Evolutionary conservation across 2,797 vertebrate species (phyloP).

Genomic region (Alectoris magna): DNA sequence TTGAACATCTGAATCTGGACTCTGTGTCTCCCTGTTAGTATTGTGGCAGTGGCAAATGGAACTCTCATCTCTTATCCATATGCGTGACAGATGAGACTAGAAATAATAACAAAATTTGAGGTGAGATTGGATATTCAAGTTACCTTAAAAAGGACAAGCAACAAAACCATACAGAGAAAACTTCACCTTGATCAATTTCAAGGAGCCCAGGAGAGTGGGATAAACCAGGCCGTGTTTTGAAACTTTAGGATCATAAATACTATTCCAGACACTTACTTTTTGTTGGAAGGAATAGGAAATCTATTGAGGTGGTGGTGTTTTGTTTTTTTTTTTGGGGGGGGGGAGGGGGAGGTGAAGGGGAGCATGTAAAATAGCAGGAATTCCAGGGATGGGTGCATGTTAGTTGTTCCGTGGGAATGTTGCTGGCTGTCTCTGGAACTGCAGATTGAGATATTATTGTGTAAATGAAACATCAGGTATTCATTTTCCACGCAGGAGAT

Average conservation of each 20-base stretch:
- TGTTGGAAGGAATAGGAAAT: not conserved
- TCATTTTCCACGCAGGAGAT: slow-evolving; percentile 42
- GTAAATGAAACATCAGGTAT: slow-evolving; percentile 58
- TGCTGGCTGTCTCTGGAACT: slow-evolving; percentile 26
- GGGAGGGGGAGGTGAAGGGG: not conserved
- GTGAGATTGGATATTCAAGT: not conserved
- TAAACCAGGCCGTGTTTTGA: not conserved
- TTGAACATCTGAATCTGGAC: not conserved
- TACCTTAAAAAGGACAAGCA: not conserved
- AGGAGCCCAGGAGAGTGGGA: not conserved
- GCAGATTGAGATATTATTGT: slow-evolving; percentile 21
- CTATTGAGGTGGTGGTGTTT: not conserved
- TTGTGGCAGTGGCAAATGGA: not conserved
- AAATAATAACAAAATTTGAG: not conserved
- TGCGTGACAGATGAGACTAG: not conserved
- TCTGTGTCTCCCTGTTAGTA: not conserved
- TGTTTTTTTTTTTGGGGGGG: not conserved
- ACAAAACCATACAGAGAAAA: not conserved
- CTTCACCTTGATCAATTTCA: not conserved
- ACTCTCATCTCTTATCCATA: not conserved
- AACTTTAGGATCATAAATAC: not conserved
- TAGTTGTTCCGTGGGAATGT: slow-evolving; percentile 59
- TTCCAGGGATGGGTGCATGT: not conserved
- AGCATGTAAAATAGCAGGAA: not conserved
- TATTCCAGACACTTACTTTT: not conserved